Evolutionary conservation across 2,888 invertebrate genomes (phyloP).

Genomic region (Drosophila multiciliata): DNA sequence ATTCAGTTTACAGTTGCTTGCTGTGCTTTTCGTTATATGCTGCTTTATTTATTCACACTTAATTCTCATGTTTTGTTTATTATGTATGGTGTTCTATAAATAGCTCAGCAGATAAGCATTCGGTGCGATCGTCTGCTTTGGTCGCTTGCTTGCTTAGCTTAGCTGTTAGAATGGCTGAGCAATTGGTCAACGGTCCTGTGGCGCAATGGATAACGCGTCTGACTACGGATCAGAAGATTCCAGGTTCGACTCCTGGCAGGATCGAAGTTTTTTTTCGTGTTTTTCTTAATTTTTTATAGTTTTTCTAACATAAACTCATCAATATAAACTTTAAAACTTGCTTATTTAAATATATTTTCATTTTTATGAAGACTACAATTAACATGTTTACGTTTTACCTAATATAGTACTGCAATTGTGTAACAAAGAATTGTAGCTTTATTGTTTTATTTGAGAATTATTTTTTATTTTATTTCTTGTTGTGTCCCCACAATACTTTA

Average conservation of each 20-base stretch:
- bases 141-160: slow-evolving; percentile 1
- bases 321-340: background rate
- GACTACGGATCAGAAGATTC: slow-evolving; percentile 85
- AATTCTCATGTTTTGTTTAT: slow-evolving; percentile 41
- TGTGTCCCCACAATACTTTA: slow-evolving; percentile 39
- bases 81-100: slow-evolving; percentile 45
- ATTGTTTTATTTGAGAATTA: slow-evolving; percentile 29
- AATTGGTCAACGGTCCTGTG: slow-evolving; percentile 73
- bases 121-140: slow-evolving; percentile 27
- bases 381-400: background rate
- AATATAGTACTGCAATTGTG: background rate
- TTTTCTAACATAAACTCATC: background rate
- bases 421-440: background rate
- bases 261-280: slow-evolving; percentile 52
- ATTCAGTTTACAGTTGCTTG: slow-evolving; percentile 4
- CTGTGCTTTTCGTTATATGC: slow-evolving; percentile 9
- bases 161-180: background rate
- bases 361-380: background rate
- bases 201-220: slow-evolving; percentile 85
- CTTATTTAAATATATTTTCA: background rate
- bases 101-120: slow-evolving; percentile 40
- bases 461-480: slow-evolving; percentile 40
- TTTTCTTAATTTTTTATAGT: slow-evolving; percentile 4
- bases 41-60: slow-evolving; percentile 46
- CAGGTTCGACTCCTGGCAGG: slow-evolving; percentile 85